Evolutionary conservation across 2,113 vertebrate genomes (phyloP).

Genomic region (Atherinomorus stipes): DNA sequence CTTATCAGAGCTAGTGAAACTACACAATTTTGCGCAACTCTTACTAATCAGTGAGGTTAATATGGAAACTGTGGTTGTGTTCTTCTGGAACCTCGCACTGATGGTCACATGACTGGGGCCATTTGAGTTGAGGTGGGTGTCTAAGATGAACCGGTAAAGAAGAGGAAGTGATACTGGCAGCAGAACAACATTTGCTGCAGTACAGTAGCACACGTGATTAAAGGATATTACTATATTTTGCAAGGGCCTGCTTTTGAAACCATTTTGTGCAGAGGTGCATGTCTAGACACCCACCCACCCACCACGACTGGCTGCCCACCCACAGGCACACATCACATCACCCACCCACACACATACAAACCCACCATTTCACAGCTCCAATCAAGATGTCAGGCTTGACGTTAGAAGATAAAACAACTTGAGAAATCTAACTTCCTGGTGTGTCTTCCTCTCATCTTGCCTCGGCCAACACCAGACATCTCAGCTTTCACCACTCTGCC

Average conservation of each 20-base stretch:
- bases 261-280: conserved; percentile 53
- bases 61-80: conserved; percentile 30
- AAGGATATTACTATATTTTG: conserved; percentile 29
- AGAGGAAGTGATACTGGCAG: conserved; percentile 66
- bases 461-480: conserved; percentile 53
- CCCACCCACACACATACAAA: conserved; percentile 31
- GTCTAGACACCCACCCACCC: conserved; percentile 60
- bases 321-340: conserved; percentile 24
- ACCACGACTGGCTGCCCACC: conserved; percentile 14
- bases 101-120: conserved; percentile 32
- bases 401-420: not conserved
- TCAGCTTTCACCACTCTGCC: conserved; percentile 61
- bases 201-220: conserved; percentile 7
- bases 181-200: conserved; percentile 13
- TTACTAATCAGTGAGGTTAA: not conserved
- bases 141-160: conserved; percentile 26
- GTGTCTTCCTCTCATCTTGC: conserved; percentile 37
- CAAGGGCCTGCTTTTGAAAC: conserved; percentile 36
- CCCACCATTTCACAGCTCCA: conserved; percentile 54
- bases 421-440: conserved; percentile 56
- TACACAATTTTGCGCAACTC: conserved; percentile 7
- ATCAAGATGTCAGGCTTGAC: conserved; percentile 33
- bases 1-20: conserved; percentile 3
- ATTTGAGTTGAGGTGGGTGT: conserved; percentile 20
- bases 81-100: not conserved